Evolutionary conservation across 2,797 vertebrate genomes (phyloP).

Genomic region (Lagocephalus sceleratus): DNA sequence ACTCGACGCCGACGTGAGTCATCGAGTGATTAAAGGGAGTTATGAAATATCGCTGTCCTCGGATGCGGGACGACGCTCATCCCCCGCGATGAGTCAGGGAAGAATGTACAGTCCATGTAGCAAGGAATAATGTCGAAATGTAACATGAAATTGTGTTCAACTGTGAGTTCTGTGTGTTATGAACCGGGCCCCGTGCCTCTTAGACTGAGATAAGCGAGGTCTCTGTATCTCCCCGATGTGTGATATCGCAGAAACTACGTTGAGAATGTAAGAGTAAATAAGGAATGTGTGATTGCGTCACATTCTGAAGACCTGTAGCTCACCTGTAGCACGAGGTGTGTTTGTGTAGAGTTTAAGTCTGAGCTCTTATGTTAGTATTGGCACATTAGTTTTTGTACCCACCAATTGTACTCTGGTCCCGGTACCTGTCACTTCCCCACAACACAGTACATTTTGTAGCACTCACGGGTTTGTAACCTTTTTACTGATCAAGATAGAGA

Average conservation of each 20-base stretch:
- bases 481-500: slow-evolving; percentile 1
- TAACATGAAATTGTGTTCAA: slow-evolving; percentile 30
- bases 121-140: slow-evolving; percentile 34
- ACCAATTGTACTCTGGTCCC: slow-evolving; percentile 8
- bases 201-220: slow-evolving; percentile 8
- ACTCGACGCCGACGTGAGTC: slow-evolving; percentile 13
- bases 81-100: slow-evolving; percentile 34
- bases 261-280: slow-evolving; percentile 40
- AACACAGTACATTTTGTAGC: slow-evolving; percentile 2
- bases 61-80: slow-evolving; percentile 35
- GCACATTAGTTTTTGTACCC: slow-evolving; percentile 5
- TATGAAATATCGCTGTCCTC: slow-evolving; percentile 12
- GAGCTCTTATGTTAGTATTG: slow-evolving; percentile 4
- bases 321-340: slow-evolving; percentile 24
- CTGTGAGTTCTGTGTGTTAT: slow-evolving; percentile 22
- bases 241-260: slow-evolving; percentile 27
- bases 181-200: slow-evolving; percentile 8
- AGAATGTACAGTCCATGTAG: slow-evolving; percentile 23
- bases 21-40: slow-evolving; percentile 20
- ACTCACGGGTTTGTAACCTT: neutral
- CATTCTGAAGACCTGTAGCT: slow-evolving; percentile 24
- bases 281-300: slow-evolving; percentile 20
- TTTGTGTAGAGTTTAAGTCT: slow-evolving; percentile 20
- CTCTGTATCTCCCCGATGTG: slow-evolving; percentile 10
- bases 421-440: slow-evolving; percentile 10